A percentile compares a stretch with the other conserved stretches of the same genome.
Conservation (phyloP, 2,797 vertebrate species). For the Thripadectes ignobilis region DNA sequence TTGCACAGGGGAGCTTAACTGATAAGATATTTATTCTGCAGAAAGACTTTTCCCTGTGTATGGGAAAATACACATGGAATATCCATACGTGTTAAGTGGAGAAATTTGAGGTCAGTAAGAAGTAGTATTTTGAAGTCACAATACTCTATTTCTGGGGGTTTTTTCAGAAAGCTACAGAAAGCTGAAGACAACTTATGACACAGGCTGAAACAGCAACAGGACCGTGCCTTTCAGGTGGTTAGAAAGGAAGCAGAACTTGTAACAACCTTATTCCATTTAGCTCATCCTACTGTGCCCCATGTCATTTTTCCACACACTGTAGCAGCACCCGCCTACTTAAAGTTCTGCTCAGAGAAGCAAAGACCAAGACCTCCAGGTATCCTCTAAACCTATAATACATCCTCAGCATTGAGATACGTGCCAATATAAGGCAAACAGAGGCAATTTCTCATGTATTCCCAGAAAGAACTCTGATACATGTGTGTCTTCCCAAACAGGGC, state of each 20-base stretch:
- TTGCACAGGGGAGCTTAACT: slow-evolving; percentile 19
- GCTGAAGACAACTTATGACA: not conserved
- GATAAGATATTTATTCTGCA: slow-evolving; percentile 32
- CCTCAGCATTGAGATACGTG: not conserved
- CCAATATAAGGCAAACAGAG: not conserved
- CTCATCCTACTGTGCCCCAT: not conserved
- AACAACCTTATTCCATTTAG: not conserved
- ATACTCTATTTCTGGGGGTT: not conserved
- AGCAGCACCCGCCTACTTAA: not conserved
- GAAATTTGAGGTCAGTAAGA: not conserved
- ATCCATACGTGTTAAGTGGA: not conserved
- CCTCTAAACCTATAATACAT: not conserved
- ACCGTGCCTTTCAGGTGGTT: not conserved
- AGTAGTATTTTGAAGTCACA: not conserved
- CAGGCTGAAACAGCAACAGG: not conserved
- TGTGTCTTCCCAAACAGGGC: not conserved
- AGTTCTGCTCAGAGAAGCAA: not conserved
- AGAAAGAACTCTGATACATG: not conserved
- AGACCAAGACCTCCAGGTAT: not conserved
- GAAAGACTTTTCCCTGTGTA: slow-evolving; percentile 47
- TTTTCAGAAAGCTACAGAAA: not conserved
- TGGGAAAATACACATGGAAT: not conserved
- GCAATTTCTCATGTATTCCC: not conserved
- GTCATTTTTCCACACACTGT: not conserved
- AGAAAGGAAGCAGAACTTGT: not conserved